A percentile compares a stretch with the other conserved stretches of the same genome.
Evolutionary conservation across 2,888 invertebrate genomes (phyloP).

Genomic region (Silvanus unidentatus): DNA sequence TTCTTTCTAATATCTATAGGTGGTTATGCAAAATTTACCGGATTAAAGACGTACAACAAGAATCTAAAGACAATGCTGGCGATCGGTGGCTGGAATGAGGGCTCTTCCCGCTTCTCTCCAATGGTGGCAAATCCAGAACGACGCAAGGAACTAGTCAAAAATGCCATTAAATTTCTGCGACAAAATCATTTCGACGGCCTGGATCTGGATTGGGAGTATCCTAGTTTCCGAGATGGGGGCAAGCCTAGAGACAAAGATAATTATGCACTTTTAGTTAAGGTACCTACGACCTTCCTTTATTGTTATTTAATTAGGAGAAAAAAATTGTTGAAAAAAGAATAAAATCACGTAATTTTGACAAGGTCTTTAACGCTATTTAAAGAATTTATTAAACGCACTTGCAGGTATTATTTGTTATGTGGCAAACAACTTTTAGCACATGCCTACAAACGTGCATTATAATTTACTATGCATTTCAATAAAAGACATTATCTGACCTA

Average conservation of each 20-base stretch:
- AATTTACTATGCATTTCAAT: too few relatives aligned
- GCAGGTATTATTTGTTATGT: too few relatives aligned
- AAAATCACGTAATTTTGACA: not conserved
- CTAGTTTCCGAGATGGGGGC: constrained; percentile 74
- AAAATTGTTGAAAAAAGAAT: not conserved
- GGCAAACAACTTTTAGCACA: too few relatives aligned
- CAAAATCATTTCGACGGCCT: constrained; percentile 91
- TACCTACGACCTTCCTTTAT: constrained; percentile 31
- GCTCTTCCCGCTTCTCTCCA: constrained; percentile 80
- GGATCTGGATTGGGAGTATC: constrained; percentile 90
- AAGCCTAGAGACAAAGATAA: constrained; percentile 78
- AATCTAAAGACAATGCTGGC: constrained; percentile 85
- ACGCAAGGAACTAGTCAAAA: constrained; percentile 76
- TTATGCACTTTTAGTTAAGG: constrained; percentile 80
- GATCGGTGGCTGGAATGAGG: constrained; percentile 93
- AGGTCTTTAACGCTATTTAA: too few relatives aligned
- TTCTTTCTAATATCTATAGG: constrained; percentile 49
- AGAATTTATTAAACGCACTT: too few relatives aligned
- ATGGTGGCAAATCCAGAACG: constrained; percentile 74
- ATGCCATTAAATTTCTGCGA: constrained; percentile 77
- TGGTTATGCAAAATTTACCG: constrained; percentile 90
- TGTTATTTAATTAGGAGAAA: not conserved
- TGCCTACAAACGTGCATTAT: too few relatives aligned
- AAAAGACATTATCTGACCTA: too few relatives aligned
- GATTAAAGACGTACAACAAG: constrained; percentile 88